Base-by-base conservation (phyloP, 1,140 invertebrate genomes). In the Calycopis cecrops region DNA sequence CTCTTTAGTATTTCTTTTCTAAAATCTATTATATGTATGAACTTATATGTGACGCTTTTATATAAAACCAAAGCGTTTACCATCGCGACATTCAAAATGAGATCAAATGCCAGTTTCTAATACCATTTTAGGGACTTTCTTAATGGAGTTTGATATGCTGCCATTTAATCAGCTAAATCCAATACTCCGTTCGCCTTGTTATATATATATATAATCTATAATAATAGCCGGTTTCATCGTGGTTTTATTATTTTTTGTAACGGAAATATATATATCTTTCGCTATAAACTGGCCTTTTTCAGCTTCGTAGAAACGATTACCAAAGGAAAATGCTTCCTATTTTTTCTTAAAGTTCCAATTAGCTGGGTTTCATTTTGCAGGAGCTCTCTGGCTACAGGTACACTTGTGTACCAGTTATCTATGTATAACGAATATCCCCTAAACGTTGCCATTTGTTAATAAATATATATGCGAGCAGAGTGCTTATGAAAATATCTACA, bases 11-110 rank as follows among this genome's bases (percentile, higher is more conserved):
- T 40, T 52, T 58, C 59, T 57, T 55, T 70, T 60, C 62, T 62
- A 35, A 61, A 65, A 37, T 65, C 50, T 48, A 50, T 34, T 44
- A 57, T 48, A 35, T 11, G 33, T 52, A 58, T 52, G 3, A 10
- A 33, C 10, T 57, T 57, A 33, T 53, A 44, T n/a, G 51, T n/a
- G 14, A 57, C 44, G 28, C 14, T 50, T 47, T 57, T 48, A 57
- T 59, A 62, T 35, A 63, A 56, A 17, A 59, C 50, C 28, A 50
- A 40, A 35, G 66, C 66, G 64, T 85, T 85, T 35, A 79, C 64
- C 16, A 82, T 49, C 51, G 74, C 54, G 17, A 71, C 71, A 34
- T 75, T 74, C 2, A 28, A 6, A 3, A 3, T 28, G 21, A 6
- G 2, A n/a, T n/a, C n/a, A n/a, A n/a, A n/a, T n/a, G n/a, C n/a